A percentile compares a stretch with the other conserved stretches of the same genome.
These are phyloP conservation scores for Platyura marginata DNA, from an alignment of 1,140 invertebrate genomes.

Conservation along the genomic window DNA sequence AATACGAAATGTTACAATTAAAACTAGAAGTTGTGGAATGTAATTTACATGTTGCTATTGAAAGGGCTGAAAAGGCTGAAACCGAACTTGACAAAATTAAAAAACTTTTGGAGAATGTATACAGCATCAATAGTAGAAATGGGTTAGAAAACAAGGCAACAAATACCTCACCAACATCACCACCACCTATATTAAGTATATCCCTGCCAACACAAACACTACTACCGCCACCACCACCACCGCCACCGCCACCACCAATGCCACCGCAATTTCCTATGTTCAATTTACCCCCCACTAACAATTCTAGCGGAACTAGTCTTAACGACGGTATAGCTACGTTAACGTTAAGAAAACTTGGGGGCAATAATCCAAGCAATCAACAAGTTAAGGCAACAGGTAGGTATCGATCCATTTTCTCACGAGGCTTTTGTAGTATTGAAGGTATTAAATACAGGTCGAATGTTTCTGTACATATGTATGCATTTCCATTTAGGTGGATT, in stretches of 20 bases:
- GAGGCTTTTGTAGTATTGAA: too few species aligned
- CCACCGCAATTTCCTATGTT: background rate
- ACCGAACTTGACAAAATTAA: constrained; percentile 11
- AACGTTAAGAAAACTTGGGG: constrained; percentile 2
- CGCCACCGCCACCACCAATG: constrained; percentile 7
- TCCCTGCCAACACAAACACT: background rate
- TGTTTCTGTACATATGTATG: too few species aligned
- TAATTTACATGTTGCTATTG: constrained; percentile 14
- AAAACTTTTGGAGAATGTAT: background rate
- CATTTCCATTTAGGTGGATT: too few species aligned
- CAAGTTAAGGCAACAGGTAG: constrained; percentile 4
- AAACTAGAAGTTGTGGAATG: constrained; percentile 23
- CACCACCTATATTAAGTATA: constrained; percentile 4
- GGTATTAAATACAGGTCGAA: too few species aligned
- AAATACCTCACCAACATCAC: constrained; percentile 8
- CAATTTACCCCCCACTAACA: background rate
- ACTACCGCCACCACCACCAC: constrained; percentile 4
- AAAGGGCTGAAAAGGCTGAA: constrained; percentile 18
- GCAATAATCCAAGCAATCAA: constrained; percentile 1
- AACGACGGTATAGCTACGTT: constrained; percentile 1
- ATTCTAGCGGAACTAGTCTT: background rate
- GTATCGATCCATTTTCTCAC: too few species aligned
- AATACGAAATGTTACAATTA: constrained; percentile 24
- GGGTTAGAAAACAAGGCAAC: background rate
- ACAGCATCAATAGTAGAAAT: background rate